These are phyloP conservation scores for Microctonus hyperodae DNA, from an alignment of 2,888 invertebrate species.

Conservation along the genomic window DNA sequence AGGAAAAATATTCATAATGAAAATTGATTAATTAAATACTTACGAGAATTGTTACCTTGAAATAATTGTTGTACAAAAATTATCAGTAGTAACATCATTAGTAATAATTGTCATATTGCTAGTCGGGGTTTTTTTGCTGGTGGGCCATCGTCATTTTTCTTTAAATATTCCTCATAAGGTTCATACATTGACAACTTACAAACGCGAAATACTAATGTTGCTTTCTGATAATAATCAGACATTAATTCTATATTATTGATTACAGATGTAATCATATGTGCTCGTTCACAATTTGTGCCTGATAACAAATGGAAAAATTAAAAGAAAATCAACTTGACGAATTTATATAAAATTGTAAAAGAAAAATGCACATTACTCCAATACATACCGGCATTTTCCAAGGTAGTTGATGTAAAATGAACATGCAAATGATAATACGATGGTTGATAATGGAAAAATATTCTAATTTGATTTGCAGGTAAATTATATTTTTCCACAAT, in stretches of 20 bases:
- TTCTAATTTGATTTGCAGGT: slow-evolving; percentile 74
- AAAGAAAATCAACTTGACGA: no score
- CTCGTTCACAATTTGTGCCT: slow-evolving; percentile 83
- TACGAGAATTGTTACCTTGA: no score
- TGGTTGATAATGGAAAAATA: slow-evolving; percentile 95
- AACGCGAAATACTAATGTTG: slow-evolving; percentile 81
- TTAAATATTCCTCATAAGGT: slow-evolving; percentile 18
- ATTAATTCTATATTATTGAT: slow-evolving; percentile 88
- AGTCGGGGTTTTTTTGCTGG: neutral
- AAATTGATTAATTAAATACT: neutral
- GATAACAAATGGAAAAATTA: slow-evolving; percentile 37
- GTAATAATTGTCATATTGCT: neutral
- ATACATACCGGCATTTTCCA: slow-evolving; percentile 74
- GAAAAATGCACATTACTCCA: no score
- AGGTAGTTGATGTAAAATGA: slow-evolving; percentile 84
- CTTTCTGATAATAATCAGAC: slow-evolving; percentile 83
- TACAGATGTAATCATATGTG: slow-evolving; percentile 86
- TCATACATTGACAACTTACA: slow-evolving; percentile 60
- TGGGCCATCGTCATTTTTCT: neutral
- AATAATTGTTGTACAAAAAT: no score
- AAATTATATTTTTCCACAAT: slow-evolving; percentile 81
- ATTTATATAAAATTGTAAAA: no score
- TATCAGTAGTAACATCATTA: no score
- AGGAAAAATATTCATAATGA: neutral
- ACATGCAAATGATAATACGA: slow-evolving; percentile 97